Evolutionary conservation across 2,113 vertebrate species (phyloP).

Genomic region (Setophaga coronata): DNA sequence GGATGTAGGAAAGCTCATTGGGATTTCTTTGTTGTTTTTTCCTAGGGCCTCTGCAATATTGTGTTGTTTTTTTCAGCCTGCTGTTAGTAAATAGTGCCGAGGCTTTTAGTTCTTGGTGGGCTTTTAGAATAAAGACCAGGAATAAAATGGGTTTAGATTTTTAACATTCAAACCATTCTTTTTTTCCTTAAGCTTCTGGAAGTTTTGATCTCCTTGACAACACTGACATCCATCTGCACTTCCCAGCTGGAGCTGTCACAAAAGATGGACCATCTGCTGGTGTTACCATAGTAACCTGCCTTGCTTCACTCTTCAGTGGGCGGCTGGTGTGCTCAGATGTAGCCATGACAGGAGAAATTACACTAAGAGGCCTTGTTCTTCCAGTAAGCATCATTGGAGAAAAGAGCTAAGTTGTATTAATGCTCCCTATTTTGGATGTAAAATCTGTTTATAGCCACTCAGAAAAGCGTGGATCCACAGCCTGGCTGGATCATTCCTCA

Average conservation of each 20-base stretch:
- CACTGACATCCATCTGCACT: conserved; percentile 99
- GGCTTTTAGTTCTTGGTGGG: neutral
- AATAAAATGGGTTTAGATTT: conserved; percentile 57
- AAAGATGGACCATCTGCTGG: conserved; percentile 98
- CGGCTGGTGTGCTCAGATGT: conserved; percentile 92
- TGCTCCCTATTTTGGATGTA: neutral
- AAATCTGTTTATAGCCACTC: neutral
- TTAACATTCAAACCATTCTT: conserved; percentile 46
- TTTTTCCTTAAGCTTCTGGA: conserved; percentile 83
- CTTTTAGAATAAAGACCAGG: neutral
- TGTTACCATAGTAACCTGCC: conserved; percentile 96
- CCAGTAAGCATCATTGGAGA: conserved; percentile 80
- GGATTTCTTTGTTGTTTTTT: neutral
- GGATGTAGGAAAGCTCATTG: neutral
- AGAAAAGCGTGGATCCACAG: neutral
- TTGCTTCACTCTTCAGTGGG: conserved; percentile 94
- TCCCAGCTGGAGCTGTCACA: conserved; percentile 96
- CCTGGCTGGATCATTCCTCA: neutral
- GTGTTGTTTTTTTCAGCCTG: neutral
- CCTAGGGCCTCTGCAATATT: neutral
- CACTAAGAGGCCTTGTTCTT: conserved; percentile 92
- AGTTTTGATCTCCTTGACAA: conserved; percentile 93
- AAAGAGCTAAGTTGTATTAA: neutral
- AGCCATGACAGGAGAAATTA: conserved; percentile 99
- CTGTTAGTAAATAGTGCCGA: neutral